These are phyloP conservation scores for Lanistes nyassanus DNA, from an alignment of 1,140 invertebrate genomes.

Conservation along the genomic window DNA sequence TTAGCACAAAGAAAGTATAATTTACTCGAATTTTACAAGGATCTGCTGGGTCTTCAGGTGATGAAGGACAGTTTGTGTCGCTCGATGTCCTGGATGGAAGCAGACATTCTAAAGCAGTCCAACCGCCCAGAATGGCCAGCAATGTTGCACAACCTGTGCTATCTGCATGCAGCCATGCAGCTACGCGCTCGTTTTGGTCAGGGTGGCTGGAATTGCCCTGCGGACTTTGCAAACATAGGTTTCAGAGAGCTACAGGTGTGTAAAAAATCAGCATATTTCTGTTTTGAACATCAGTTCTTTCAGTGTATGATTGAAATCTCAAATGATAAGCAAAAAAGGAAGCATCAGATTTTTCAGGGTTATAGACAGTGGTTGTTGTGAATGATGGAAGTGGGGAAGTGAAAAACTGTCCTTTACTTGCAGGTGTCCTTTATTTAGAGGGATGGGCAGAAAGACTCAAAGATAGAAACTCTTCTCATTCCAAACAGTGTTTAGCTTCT, in stretches of 20 bases:
- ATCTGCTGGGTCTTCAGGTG: slow-evolving; percentile 39
- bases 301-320: no score
- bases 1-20: no score
- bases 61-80: slow-evolving; percentile 64
- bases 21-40: no score
- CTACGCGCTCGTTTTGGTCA: slow-evolving; percentile 57
- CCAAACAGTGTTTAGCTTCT: no score
- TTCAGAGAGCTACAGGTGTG: slow-evolving; percentile 57
- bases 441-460: no score
- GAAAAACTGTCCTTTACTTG: no score
- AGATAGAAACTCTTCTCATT: no score
- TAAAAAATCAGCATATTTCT: background rate
- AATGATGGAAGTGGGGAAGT: no score
- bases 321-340: no score
- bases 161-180: slow-evolving; percentile 63
- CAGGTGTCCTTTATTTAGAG: no score
- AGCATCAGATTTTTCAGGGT: no score
- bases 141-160: slow-evolving; percentile 65
- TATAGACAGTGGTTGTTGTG: no score
- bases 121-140: slow-evolving; percentile 60
- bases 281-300: background rate
- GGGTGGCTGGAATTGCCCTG: slow-evolving; percentile 62
- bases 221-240: slow-evolving; percentile 54
- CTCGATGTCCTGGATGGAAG: slow-evolving; percentile 61
- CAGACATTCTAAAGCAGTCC: slow-evolving; percentile 60